phyloP scores from a whole-genome alignment of 2,888 invertebrate species.

The Lobophora halterata region DNA sequence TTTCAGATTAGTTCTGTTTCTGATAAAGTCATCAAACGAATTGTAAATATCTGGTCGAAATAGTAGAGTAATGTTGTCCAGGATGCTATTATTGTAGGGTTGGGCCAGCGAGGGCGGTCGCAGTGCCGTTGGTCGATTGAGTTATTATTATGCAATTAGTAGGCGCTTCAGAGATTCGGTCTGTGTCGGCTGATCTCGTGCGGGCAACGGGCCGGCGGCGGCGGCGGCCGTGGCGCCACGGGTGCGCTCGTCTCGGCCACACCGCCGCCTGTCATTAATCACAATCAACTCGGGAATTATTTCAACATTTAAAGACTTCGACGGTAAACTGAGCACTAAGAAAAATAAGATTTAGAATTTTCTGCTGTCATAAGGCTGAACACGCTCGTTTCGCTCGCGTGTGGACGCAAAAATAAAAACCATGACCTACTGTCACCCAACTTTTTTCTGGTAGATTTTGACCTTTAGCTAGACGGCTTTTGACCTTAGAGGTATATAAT shows the following conservation, averaged over 20 bases:
- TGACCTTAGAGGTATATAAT: too few species aligned
- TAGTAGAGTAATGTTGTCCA: conserved; percentile 14
- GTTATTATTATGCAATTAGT: conserved; percentile 77
- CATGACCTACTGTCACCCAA: too few species aligned
- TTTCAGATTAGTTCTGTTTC: conserved; percentile 12
- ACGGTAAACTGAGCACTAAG: too few species aligned
- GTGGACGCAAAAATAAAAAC: too few species aligned
- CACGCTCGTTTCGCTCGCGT: too few species aligned
- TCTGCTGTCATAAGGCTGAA: too few species aligned
- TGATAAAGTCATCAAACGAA: conserved; percentile 7
- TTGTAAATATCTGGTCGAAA: conserved; percentile 10
- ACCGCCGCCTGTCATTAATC: conserved; percentile 66
- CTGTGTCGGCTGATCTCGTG: conserved; percentile 38
- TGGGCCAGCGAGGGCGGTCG: conserved; percentile 4
- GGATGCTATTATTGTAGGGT: conserved; percentile 40
- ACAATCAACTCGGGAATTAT: conserved; percentile 77
- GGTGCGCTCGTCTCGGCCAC: conserved; percentile 45
- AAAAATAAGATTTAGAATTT: too few species aligned
- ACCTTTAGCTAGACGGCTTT: too few species aligned
- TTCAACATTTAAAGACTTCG: conserved; percentile 71
- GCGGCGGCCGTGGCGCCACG: conserved; percentile 52
- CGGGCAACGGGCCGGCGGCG: conserved; percentile 22
- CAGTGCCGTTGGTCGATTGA: conserved; percentile 60
- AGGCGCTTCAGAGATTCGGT: conserved; percentile 51
- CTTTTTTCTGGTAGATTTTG: too few species aligned